These are phyloP conservation scores for Leptinotarsa rubiginosa DNA, from an alignment of 2,888 invertebrate genomes.

Conservation along the genomic window DNA sequence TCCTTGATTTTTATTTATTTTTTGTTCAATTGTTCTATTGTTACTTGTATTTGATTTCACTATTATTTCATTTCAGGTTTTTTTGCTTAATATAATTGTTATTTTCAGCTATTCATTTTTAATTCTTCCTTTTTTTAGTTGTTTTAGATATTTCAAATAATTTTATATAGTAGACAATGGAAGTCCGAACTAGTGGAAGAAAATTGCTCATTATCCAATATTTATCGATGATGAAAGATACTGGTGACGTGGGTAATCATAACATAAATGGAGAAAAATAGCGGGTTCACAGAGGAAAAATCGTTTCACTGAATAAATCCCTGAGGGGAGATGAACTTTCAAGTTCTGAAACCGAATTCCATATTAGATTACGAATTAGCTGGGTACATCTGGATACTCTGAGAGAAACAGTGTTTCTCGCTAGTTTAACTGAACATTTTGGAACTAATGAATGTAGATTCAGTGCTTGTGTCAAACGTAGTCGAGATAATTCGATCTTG, in stretches of 20 bases:
- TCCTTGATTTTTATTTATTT: too few relatives aligned
- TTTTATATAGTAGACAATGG: too few relatives aligned
- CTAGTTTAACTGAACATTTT: slow-evolving; percentile 1
- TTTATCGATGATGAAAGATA: too few relatives aligned
- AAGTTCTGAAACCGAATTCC: not conserved
- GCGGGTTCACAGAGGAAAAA: not conserved
- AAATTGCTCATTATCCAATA: too few relatives aligned
- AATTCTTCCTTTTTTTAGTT: too few relatives aligned
- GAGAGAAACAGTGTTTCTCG: not conserved
- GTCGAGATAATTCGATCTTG: slow-evolving; percentile 21
- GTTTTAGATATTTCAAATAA: too few relatives aligned
- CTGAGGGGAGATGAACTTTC: not conserved
- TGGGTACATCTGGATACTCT: slow-evolving; percentile 9
- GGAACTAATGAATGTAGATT: slow-evolving; percentile 17
- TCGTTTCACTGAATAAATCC: not conserved
- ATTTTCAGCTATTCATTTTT: too few relatives aligned
- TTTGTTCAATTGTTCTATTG: too few relatives aligned
- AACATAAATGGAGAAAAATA: not conserved
- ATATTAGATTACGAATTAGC: slow-evolving; percentile 8
- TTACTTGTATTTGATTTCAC: too few relatives aligned
- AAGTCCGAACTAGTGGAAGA: too few relatives aligned
- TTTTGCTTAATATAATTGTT: too few relatives aligned
- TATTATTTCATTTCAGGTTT: too few relatives aligned
- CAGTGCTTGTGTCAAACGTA: not conserved
- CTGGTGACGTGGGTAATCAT: not conserved